Evolutionary conservation across 2,888 invertebrate genomes (phyloP).

Genomic region (Protodeltote pygarga): DNA sequence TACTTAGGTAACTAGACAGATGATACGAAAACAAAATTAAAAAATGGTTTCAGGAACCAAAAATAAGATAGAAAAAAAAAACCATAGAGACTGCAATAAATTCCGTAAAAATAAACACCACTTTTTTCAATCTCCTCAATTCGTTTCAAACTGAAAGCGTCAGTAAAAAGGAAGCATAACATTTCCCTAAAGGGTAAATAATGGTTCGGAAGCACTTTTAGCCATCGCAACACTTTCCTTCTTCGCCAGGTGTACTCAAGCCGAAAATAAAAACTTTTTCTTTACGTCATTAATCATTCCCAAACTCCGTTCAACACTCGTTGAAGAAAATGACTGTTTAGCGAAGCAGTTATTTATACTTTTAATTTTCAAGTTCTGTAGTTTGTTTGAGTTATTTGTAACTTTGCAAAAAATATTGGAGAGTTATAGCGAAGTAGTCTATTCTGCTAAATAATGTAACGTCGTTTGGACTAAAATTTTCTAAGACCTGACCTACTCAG

Average conservation of each 20-base stretch:
- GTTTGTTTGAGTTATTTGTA: slow-evolving; percentile 24
- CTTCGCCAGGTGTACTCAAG: slow-evolving; percentile 48
- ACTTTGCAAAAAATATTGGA: slow-evolving; percentile 4
- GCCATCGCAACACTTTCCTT: slow-evolving; percentile 36
- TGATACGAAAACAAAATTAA: no score
- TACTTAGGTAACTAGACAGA: no score
- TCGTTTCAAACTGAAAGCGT: neutral
- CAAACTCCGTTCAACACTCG: slow-evolving; percentile 52
- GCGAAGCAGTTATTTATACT: slow-evolving; percentile 39
- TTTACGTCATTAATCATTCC: slow-evolving; percentile 66
- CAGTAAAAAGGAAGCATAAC: slow-evolving; percentile 42
- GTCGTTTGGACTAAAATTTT: no score
- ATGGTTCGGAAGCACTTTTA: slow-evolving; percentile 42
- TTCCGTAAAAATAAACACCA: no score
- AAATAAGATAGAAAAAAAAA: no score
- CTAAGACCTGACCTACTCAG: no score
- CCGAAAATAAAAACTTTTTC: slow-evolving; percentile 49
- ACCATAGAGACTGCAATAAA: no score
- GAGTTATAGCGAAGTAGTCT: neutral
- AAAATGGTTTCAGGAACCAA: no score
- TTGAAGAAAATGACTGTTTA: slow-evolving; percentile 42
- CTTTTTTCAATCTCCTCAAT: slow-evolving; percentile 4
- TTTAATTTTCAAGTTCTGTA: slow-evolving; percentile 35
- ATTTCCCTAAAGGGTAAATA: slow-evolving; percentile 52
- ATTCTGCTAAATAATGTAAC: neutral